Evolutionary conservation across 2,113 vertebrate genomes (phyloP).

Genomic region (Hippolais icterina): DNA sequence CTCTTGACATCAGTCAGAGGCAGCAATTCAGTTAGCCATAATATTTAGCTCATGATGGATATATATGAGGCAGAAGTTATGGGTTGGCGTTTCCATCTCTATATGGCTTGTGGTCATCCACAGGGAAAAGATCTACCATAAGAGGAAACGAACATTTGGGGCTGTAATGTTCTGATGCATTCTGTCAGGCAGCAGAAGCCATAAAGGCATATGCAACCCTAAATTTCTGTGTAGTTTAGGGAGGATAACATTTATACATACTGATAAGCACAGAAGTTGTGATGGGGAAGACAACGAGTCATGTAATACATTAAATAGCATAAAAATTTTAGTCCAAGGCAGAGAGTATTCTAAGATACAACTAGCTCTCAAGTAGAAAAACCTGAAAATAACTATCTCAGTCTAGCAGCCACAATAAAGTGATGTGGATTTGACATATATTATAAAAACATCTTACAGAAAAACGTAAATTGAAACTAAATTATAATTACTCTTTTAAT

Average conservation of each 20-base stretch:
- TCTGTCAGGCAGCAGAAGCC: neutral
- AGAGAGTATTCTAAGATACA: neutral
- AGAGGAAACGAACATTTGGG: neutral
- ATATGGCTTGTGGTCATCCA: neutral
- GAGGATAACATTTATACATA: neutral
- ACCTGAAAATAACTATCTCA: neutral
- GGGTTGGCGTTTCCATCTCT: neutral
- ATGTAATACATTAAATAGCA: neutral
- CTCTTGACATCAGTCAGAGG: neutral
- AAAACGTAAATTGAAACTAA: neutral
- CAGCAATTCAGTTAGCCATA: neutral
- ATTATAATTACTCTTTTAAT: neutral
- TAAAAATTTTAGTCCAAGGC: neutral
- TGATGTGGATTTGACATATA: neutral
- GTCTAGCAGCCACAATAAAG: neutral
- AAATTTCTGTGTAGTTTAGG: neutral
- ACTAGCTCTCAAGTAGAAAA: neutral
- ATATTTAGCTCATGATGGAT: constrained; percentile 31
- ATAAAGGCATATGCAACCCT: neutral
- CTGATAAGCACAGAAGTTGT: neutral
- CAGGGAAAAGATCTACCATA: neutral
- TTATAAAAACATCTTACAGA: neutral
- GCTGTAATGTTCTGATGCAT: neutral
- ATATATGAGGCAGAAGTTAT: neutral
- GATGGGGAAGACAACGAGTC: rapidly evolving